phyloP scores from a whole-genome alignment of 2,113 vertebrate genomes.

The Sinocyclocheilus grahami region DNA sequence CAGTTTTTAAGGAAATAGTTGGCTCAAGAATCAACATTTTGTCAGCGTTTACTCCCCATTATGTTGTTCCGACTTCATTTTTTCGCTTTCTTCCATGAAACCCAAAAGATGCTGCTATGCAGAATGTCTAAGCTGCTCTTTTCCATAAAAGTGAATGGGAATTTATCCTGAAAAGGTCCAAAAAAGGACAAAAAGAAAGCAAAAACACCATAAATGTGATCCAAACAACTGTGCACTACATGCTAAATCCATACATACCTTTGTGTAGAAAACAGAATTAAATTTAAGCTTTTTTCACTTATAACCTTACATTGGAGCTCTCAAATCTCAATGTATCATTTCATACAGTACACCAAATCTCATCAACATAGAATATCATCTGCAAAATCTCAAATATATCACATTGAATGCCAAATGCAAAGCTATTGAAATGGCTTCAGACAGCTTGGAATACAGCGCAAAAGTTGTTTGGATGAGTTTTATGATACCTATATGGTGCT shows the following conservation, averaged over 20 bases:
- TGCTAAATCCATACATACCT: neutral
- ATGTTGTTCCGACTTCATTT: neutral
- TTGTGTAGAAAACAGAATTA: neutral
- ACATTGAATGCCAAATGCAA: neutral
- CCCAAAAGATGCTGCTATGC: neutral
- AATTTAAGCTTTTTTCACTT: neutral
- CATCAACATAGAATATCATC: neutral
- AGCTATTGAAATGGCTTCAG: neutral
- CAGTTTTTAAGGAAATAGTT: constrained; percentile 7
- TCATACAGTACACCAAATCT: neutral
- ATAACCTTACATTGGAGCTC: neutral
- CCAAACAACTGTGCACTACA: neutral
- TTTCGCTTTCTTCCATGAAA: neutral
- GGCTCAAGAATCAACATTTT: neutral
- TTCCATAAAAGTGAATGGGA: neutral
- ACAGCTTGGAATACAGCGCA: neutral
- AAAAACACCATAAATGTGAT: neutral
- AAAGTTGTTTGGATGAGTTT: neutral
- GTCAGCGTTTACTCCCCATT: neutral
- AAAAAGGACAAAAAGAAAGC: neutral
- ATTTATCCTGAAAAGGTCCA: neutral
- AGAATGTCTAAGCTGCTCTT: neutral
- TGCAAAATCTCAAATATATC: neutral
- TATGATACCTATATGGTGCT: neutral
- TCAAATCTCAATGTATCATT: neutral